phyloP scores from a whole-genome alignment of 2,113 vertebrate genomes.

The Epinephelus moara region DNA sequence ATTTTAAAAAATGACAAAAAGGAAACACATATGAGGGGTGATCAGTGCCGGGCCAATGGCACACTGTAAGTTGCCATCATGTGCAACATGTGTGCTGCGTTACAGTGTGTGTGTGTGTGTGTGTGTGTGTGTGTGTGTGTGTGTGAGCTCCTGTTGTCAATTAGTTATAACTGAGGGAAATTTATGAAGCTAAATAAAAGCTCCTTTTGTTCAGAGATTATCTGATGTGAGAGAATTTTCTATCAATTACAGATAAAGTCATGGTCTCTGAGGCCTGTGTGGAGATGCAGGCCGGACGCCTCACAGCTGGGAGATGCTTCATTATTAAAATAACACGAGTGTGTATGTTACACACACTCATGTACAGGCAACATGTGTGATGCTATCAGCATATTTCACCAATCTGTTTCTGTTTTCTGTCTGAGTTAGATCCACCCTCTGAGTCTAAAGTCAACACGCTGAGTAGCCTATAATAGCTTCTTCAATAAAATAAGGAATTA shows the following conservation, averaged over 20 bases:
- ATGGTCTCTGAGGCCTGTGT: background rate
- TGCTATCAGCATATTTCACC: background rate
- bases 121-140: background rate
- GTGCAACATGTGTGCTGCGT: slow-evolving; percentile 64
- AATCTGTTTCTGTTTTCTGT: background rate
- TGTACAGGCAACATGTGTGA: background rate
- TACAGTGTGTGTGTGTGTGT: slow-evolving; percentile 22
- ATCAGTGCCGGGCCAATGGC: slow-evolving; percentile 12
- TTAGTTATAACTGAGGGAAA: slow-evolving; percentile 71
- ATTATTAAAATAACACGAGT: background rate
- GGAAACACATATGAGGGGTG: background rate
- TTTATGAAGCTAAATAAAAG: slow-evolving; percentile 49
- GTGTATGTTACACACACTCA: background rate
- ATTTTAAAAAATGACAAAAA: background rate
- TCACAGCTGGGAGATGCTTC: background rate
- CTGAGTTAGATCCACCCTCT: background rate
- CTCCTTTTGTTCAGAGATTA: slow-evolving; percentile 34
- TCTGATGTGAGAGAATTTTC: slow-evolving; percentile 42
- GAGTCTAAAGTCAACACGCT: slow-evolving; percentile 25
- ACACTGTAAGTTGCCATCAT: slow-evolving; percentile 36
- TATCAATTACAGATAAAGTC: slow-evolving; percentile 61
- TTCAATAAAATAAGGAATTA: slow-evolving; percentile 47
- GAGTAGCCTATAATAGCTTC: slow-evolving; percentile 17
- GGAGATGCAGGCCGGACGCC: background rate
- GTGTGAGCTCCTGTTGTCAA: slow-evolving; percentile 56